Evolutionary conservation across 2,888 invertebrate genomes (phyloP), one percentile per base, ranked within the genome.

Genomic region (Disparrhopalites patrizii): DNA sequence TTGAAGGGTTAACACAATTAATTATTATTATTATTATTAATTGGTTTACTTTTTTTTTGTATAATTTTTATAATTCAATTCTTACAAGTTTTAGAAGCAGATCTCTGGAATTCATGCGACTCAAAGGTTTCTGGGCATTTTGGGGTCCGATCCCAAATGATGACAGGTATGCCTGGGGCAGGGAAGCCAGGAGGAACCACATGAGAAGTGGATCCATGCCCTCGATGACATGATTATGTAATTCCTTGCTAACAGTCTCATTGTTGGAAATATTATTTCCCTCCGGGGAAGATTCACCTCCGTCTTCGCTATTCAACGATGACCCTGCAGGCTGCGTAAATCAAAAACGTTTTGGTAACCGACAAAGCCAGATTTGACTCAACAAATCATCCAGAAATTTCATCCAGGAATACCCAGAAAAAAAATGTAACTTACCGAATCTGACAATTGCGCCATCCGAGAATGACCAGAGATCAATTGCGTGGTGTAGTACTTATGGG

Each of bases 401-500:
- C n/a, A n/a, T n/a, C n/a, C n/a, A n/a, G n/a, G n/a, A n/a, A n/a
- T n/a, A n/a, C n/a, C n/a, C n/a, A n/a, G n/a, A n/a, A n/a, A n/a
- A n/a, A n/a, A n/a, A 50, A 25, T 25, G 10, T 18, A 27, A 15
- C 60, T 18, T 51, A 52, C 36, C 28, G 60, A 50, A 15, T 54
- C 31, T 20, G 20, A 25, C 10, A 74, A 67, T 13, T 68, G 62
- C 15, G 68, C 60, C 61, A 73, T 20, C 7, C 43, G 51, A n/a
- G 62, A 38, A 76, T 84, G 83, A 1, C 85, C 83, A 4, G 85
- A 85, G 2, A 84, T 84, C 58, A 86, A 77, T 28, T 83, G 81
- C 74, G 85, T 85, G 8, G 85, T 81, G 20, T 84, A 81, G 73
- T 83, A 88, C 79, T 88, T 85, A 79, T 93, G 91, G 27, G 92